Conservation (phyloP, 2,797 vertebrate species). For the Tarsius wallacei region DNA sequence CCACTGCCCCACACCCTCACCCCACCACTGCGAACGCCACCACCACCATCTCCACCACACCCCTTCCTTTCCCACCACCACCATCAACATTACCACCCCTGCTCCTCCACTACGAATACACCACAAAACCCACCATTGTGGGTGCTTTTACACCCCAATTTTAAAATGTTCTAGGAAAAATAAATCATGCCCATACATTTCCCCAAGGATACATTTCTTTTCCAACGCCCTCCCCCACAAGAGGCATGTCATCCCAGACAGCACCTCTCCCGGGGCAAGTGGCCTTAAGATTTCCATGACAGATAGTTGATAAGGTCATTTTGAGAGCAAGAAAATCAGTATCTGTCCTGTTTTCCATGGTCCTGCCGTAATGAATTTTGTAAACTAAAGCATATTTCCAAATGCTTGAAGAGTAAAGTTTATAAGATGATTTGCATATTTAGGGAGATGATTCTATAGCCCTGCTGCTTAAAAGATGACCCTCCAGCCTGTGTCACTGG, state of each 20-base stretch:
- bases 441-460: background rate
- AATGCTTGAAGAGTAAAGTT: slow-evolving; percentile 38
- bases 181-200: background rate
- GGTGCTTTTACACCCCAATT: slow-evolving; percentile 17
- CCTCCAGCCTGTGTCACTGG: background rate
- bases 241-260: background rate
- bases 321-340: background rate
- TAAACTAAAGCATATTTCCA: background rate
- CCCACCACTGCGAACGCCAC: background rate
- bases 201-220: slow-evolving; percentile 11
- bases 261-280: background rate
- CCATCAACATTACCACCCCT: background rate
- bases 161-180: background rate
- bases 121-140: background rate
- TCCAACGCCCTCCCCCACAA: background rate
- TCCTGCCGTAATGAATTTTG: background rate
- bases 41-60: no score
- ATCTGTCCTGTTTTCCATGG: background rate
- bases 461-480: background rate
- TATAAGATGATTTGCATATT: background rate
- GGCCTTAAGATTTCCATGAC: background rate
- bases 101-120: background rate
- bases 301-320: background rate
- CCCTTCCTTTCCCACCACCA: rapidly evolving
- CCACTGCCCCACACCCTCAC: background rate